Conservation (phyloP, 1,140 invertebrate genomes). For the Ectropis grisescens region DNA sequence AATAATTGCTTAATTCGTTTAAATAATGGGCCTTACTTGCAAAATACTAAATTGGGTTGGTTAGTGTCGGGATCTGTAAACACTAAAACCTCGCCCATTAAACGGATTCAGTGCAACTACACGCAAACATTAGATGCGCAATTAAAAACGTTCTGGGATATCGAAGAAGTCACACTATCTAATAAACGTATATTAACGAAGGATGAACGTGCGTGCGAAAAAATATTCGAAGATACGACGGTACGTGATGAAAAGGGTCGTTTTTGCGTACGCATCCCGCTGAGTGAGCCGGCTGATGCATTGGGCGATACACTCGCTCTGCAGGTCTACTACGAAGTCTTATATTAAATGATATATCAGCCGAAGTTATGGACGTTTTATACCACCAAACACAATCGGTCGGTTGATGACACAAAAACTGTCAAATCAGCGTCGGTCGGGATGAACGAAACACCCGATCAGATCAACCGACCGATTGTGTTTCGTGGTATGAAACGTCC, state of each 20-base stretch:
- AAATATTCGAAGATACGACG: constrained; percentile 15
- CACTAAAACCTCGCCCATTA: background rate
- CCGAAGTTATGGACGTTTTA: no score
- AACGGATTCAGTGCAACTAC: constrained; percentile 12
- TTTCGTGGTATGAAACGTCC: no score
- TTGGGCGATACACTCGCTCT: no score
- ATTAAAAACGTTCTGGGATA: constrained; percentile 13
- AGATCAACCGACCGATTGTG: no score
- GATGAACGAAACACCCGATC: no score
- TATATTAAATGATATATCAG: no score
- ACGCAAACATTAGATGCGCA: constrained; percentile 6
- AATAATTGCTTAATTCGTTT: constrained; percentile 11
- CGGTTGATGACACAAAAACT: no score
- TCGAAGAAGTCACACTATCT: constrained; percentile 1
- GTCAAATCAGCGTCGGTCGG: no score
- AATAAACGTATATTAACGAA: constrained; percentile 2
- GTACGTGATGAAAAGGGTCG: constrained; percentile 13
- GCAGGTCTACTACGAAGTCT: no score
- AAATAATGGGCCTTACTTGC: constrained; percentile 12
- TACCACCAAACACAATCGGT: no score
- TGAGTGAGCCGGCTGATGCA: constrained; percentile 10
- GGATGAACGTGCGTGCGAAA: constrained; percentile 15
- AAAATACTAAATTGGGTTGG: constrained; percentile 24
- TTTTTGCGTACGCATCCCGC: constrained; percentile 19
- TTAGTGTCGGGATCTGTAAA: constrained; percentile 12